Evolutionary conservation across 2,797 vertebrate genomes (phyloP).

Genomic region (Cossypha caffra): DNA sequence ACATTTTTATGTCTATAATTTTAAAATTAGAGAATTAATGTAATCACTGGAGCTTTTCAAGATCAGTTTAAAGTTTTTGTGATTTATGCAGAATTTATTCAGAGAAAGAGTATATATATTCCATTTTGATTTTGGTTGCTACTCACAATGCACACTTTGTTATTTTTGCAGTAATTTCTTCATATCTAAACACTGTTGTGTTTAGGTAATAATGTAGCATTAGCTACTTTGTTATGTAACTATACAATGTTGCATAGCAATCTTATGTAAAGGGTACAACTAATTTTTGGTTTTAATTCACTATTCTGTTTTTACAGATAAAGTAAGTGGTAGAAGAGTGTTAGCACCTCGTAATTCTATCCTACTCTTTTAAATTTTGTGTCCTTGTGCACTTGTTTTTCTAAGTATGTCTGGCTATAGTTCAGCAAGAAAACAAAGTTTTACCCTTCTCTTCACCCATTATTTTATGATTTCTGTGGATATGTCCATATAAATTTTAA

Average conservation of each 20-base stretch:
- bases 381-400: neutral
- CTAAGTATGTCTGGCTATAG: neutral
- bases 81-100: neutral
- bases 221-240: neutral
- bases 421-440: neutral
- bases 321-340: neutral
- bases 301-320: neutral
- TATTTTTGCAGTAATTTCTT: neutral
- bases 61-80: neutral
- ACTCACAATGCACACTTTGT: neutral
- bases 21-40: neutral
- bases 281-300: neutral
- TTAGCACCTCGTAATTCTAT: neutral
- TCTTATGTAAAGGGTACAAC: neutral
- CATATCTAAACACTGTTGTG: neutral
- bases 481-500: neutral
- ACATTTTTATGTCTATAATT: neutral
- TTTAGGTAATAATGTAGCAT: neutral
- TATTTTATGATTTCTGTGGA: neutral
- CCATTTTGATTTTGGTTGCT: neutral
- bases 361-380: neutral
- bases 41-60: neutral
- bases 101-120: neutral
- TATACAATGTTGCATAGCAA: neutral
- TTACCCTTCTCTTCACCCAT: neutral